These are phyloP conservation scores for Synanthedon vespiformis DNA, from an alignment of 2,888 invertebrate genomes.

Conservation along the genomic window DNA sequence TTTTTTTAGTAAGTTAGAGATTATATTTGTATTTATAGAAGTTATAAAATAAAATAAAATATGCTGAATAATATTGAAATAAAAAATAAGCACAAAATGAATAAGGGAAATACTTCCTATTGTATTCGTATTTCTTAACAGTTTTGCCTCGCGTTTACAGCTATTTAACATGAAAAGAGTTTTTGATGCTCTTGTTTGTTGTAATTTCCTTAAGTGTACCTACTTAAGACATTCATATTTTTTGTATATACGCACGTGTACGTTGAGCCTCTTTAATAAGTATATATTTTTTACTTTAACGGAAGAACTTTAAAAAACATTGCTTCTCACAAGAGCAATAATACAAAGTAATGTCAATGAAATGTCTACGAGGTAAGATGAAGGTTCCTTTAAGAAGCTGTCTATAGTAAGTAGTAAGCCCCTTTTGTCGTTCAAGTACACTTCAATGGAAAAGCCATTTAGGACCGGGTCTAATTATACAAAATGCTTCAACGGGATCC, in stretches of 20 bases:
- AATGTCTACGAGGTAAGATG: slow-evolving; percentile 42
- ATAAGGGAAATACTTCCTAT: too few relatives aligned
- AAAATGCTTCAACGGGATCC: slow-evolving; percentile 36
- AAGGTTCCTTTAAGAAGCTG: slow-evolving; percentile 35
- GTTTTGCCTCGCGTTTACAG: too few relatives aligned
- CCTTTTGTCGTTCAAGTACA: slow-evolving; percentile 58
- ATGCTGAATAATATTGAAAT: too few relatives aligned
- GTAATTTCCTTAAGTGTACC: background rate
- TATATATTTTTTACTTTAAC: slow-evolving; percentile 27
- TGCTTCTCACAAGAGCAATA: slow-evolving; percentile 31
- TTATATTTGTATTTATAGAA: too few relatives aligned
- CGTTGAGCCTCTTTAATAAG: background rate
- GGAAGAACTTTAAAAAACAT: slow-evolving; percentile 51
- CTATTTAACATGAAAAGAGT: too few relatives aligned
- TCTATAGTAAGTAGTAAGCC: slow-evolving; percentile 42
- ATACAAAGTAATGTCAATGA: slow-evolving; percentile 41
- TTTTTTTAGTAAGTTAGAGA: too few relatives aligned
- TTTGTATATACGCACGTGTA: background rate
- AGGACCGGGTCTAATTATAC: slow-evolving; percentile 52
- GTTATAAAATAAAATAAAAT: too few relatives aligned
- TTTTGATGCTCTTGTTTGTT: too few relatives aligned
- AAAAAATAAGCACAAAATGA: too few relatives aligned
- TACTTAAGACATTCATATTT: background rate
- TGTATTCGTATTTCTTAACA: too few relatives aligned
- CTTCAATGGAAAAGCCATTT: slow-evolving; percentile 40